These are phyloP conservation scores for Tachina lurida DNA, from an alignment of 2,888 invertebrate genomes.

Conservation along the genomic window DNA sequence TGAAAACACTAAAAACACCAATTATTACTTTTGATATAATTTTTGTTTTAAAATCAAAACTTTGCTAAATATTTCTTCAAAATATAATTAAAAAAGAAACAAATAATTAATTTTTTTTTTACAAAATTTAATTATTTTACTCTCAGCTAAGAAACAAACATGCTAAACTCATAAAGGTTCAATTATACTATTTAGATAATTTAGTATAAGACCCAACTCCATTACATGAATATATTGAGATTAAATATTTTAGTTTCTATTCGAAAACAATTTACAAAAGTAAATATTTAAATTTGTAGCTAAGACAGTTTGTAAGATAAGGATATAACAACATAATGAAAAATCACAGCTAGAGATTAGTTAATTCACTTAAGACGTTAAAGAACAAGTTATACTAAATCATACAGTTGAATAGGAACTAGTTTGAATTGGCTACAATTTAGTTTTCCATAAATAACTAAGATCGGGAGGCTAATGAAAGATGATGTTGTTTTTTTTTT, in stretches of 20 bases:
- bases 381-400: slow-evolving; percentile 36
- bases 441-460: background rate
- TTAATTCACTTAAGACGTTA: slow-evolving; percentile 9
- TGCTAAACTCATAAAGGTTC: slow-evolving; percentile 61
- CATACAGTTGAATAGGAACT: slow-evolving; percentile 47
- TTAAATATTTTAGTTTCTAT: slow-evolving; percentile 19
- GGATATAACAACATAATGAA: slow-evolving; percentile 7
- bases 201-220: slow-evolving; percentile 44
- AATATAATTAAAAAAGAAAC: background rate
- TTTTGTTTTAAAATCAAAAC: no score
- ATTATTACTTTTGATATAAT: background rate
- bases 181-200: background rate
- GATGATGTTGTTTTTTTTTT: slow-evolving; percentile 1
- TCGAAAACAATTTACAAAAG: slow-evolving; percentile 66
- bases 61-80: background rate
- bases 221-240: slow-evolving; percentile 50
- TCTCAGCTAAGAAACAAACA: slow-evolving; percentile 62
- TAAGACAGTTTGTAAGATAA: slow-evolving; percentile 38
- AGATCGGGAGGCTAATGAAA: slow-evolving; percentile 7
- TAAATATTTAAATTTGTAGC: slow-evolving; percentile 45
- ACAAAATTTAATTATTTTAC: slow-evolving; percentile 19
- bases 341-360: slow-evolving; percentile 51
- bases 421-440: slow-evolving; percentile 25
- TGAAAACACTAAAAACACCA: background rate
- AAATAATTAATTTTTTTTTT: slow-evolving; percentile 8